Conservation (phyloP, 2,797 vertebrate species). For the Cyclopterus lumpus region DNA sequence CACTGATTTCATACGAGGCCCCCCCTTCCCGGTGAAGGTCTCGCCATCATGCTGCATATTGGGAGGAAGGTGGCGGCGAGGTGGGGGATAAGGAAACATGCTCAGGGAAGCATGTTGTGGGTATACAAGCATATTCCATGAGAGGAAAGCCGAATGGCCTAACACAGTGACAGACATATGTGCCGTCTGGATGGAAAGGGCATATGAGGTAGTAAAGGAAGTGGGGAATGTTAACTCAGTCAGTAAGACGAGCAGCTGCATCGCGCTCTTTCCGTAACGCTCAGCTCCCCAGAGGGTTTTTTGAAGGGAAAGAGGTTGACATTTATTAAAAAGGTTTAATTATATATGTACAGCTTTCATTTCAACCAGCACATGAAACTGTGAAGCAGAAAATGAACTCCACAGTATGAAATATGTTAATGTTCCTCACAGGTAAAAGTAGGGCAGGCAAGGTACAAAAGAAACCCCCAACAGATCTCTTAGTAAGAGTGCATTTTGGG, state of each 20-base stretch:
- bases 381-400: slow-evolving; percentile 13
- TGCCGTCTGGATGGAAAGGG: slow-evolving; percentile 15
- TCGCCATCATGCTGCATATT: slow-evolving; percentile 37
- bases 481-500: not conserved
- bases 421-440: not conserved
- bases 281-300: slow-evolving; percentile 11
- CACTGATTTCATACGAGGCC: slow-evolving; percentile 39
- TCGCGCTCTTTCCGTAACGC: not conserved
- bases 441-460: not conserved
- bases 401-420: not conserved
- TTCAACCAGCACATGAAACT: slow-evolving; percentile 7
- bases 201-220: not conserved
- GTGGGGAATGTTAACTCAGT: not conserved
- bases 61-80: slow-evolving; percentile 61
- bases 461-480: not conserved
- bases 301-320: slow-evolving; percentile 9
- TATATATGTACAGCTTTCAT: slow-evolving; percentile 26
- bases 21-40: slow-evolving; percentile 32
- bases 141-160: not conserved
- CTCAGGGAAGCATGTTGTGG: slow-evolving; percentile 59
- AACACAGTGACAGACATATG: not conserved
- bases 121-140: slow-evolving; percentile 38
- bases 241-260: not conserved
- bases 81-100: slow-evolving; percentile 61
- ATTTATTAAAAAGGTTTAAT: slow-evolving; percentile 36